Base-by-base conservation (phyloP, 2,888 invertebrate genomes). In the Xylocampa areola region DNA sequence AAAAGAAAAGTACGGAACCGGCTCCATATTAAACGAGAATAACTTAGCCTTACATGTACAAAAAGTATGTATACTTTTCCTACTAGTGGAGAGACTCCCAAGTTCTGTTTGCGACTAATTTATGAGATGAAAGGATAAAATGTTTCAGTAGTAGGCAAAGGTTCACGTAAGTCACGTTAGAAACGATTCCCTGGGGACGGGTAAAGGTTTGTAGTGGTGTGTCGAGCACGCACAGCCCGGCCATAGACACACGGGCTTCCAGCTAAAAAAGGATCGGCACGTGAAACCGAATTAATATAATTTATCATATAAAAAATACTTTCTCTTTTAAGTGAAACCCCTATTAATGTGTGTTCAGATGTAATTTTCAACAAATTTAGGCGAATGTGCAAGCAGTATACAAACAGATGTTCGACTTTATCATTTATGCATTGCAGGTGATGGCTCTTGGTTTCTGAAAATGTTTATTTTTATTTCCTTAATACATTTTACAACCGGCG, bases 401-500 rank as follows among this genome's bases (percentile, higher is more conserved):
- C n/a, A 30, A 41, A 43, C 13, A 40, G 0, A 50, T 21, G 14
- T 27, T 36, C 7, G n/a, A 27, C 8, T 16, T 41, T 37, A 41
- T 30, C 11, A 10, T 40, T 47, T 17, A 33, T 27, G 16, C 16
- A 14, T 19, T 35, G 44, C 30, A 41, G 19, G 23, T 35, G n/a
- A n/a, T n/a, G n/a, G n/a, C n/a, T 51, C 29, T 37, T 21, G 32
- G 10, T 6, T 6, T 27, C 11, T 14, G 4, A 7, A 29, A 53
- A 32, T 40, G 0, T 29, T 4, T 7, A 29, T 10, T 32, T 14
- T 27, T 21, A 41, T 47, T 61, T 61, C 19, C 32, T 29, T 43
- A 43, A 14, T 25, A 6, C 4, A 2, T 19, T 43, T 27, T 19
- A 19, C 10, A 10, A 17, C 16, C 21, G 8, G 6, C 35, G 33